These are phyloP conservation scores for Sclerurus mexicanus DNA, from an alignment of 2,113 vertebrate species.

Conservation along the genomic window DNA sequence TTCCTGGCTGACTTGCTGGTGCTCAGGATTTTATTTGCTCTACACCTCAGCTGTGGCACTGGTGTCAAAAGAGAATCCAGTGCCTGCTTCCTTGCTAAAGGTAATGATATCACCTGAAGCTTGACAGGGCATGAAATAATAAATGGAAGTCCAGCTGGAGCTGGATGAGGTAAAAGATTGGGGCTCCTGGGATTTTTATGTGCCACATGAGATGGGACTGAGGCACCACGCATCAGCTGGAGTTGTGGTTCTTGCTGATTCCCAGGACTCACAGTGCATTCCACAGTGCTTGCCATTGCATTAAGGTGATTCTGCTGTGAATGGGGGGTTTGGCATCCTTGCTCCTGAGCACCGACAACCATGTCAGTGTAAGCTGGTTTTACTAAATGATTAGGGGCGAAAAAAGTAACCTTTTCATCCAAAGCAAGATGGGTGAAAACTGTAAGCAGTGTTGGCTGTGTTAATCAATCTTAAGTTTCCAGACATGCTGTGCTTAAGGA, in stretches of 20 bases:
- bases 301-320: not conserved
- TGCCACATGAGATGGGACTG: not conserved
- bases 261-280: not conserved
- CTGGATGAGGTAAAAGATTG: not conserved
- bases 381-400: not conserved
- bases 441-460: not conserved
- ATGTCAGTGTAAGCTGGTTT: not conserved
- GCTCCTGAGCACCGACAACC: not conserved
- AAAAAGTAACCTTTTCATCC: not conserved
- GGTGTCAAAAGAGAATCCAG: not conserved
- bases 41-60: not conserved
- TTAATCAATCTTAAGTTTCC: not conserved
- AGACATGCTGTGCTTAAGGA: rapidly evolving
- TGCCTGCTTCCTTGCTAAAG: not conserved
- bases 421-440: not conserved
- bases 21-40: not conserved
- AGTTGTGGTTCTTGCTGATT: not conserved
- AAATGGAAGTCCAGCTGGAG: not conserved
- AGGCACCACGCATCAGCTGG: not conserved
- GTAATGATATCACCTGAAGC: not conserved
- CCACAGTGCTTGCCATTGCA: not conserved
- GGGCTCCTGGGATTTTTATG: not conserved
- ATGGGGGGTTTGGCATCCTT: not conserved
- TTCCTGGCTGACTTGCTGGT: not conserved
- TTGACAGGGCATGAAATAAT: not conserved